Evolutionary conservation across 2,888 invertebrate species (phyloP).

Genomic region (Zele albiditarsus): DNA sequence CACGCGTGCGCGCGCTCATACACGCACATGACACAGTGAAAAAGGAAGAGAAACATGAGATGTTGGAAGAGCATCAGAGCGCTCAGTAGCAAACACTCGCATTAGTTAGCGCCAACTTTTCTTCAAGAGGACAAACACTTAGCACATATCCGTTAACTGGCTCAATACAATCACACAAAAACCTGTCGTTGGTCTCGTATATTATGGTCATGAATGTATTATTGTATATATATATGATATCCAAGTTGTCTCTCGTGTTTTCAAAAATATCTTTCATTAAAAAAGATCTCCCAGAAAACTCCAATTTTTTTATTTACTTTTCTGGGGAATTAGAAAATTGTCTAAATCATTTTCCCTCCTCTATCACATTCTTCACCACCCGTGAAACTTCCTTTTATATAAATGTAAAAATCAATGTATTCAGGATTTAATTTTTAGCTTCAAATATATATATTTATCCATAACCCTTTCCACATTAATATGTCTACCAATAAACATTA

Average conservation of each 20-base stretch:
- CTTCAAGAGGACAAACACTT: conserved; percentile 65
- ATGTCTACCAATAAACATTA: conserved; percentile 55
- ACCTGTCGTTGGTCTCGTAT: conserved; percentile 60
- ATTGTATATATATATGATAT: neutral
- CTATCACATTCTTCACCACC: too few species aligned
- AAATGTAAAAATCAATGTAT: too few species aligned
- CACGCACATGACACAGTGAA: neutral
- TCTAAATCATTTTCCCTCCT: too few species aligned
- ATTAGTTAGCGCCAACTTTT: conserved; percentile 65
- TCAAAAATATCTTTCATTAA: too few species aligned
- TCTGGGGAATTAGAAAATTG: too few species aligned
- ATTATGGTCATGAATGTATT: neutral
- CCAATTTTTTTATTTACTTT: too few species aligned
- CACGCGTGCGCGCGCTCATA: neutral
- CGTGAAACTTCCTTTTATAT: too few species aligned
- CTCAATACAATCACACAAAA: conserved; percentile 46
- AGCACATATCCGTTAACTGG: conserved; percentile 64
- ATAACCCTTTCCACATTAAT: neutral
- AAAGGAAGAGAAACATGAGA: neutral
- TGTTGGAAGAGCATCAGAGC: neutral
- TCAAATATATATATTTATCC: too few species aligned
- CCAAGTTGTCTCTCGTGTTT: neutral
- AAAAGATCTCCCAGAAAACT: too few species aligned
- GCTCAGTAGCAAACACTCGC: conserved; percentile 47
- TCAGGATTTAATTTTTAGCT: too few species aligned